These are phyloP conservation scores for Cirrhinus mrigala DNA, from an alignment of 2,797 vertebrate species.

Conservation along the genomic window DNA sequence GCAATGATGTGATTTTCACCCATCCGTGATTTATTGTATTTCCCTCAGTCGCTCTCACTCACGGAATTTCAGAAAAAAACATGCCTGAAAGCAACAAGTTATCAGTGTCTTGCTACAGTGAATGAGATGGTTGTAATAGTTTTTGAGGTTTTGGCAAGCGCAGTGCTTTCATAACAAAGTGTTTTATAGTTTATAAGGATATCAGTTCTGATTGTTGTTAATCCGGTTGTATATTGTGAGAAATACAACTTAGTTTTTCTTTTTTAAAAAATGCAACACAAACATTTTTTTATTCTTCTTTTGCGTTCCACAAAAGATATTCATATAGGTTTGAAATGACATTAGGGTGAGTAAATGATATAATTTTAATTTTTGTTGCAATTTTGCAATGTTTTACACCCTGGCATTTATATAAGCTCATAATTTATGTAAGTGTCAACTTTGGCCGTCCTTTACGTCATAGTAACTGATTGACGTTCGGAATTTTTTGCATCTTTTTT, in stretches of 20 bases:
- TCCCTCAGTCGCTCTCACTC: not conserved
- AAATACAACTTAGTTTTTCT: too few relatives aligned
- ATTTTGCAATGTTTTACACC: too few relatives aligned
- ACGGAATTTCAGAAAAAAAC: not conserved
- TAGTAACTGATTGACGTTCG: not conserved
- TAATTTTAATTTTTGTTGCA: too few relatives aligned
- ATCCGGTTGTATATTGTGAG: too few relatives aligned
- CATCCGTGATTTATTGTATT: not conserved
- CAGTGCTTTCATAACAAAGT: conserved; percentile 6
- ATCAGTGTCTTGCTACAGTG: conserved; percentile 5
- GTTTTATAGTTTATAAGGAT: not conserved
- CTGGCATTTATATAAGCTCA: too few relatives aligned
- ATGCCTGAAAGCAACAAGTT: not conserved
- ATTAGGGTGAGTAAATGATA: too few relatives aligned
- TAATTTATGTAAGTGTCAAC: too few relatives aligned
- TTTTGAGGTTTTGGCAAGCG: conserved; percentile 11
- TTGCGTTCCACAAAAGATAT: too few relatives aligned
- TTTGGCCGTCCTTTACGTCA: not conserved
- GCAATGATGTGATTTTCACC: conserved; percentile 1
- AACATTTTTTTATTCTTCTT: too few relatives aligned
- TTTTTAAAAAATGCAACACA: too few relatives aligned
- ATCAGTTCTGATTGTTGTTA: too few relatives aligned
- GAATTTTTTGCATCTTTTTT: not conserved
- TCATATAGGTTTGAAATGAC: too few relatives aligned
- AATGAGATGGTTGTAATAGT: not conserved